A percentile compares a stretch with the other conserved stretches of the same genome.
Evolutionary conservation across 2,888 invertebrate genomes (phyloP).

Genomic region (Ophion obscuratus): DNA sequence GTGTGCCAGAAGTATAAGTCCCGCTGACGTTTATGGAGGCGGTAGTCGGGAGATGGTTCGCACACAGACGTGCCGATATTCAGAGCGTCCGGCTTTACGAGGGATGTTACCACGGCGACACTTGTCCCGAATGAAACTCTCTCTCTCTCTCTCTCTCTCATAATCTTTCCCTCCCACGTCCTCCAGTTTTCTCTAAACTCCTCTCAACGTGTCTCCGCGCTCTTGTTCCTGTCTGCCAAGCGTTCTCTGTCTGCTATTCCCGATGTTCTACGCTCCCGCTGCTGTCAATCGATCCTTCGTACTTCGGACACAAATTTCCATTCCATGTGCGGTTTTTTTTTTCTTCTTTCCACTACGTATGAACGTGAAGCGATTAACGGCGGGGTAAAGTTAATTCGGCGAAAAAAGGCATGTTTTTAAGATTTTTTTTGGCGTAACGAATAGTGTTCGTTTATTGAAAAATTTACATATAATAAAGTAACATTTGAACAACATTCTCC

Average conservation of each 20-base stretch:
- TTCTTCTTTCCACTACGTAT: background rate
- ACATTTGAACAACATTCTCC: too few species aligned
- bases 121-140: constrained; percentile 68
- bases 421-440: too few species aligned
- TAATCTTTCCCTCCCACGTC: constrained; percentile 23
- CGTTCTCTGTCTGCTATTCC: constrained; percentile 31
- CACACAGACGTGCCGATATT: constrained; percentile 63
- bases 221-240: constrained; percentile 33
- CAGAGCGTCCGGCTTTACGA: constrained; percentile 71
- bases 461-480: too few species aligned
- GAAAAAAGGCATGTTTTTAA: too few species aligned
- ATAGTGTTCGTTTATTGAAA: too few species aligned
- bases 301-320: constrained; percentile 46
- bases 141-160: constrained; percentile 16
- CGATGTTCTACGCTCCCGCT: constrained; percentile 40
- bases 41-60: constrained; percentile 55
- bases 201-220: constrained; percentile 40
- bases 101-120: constrained; percentile 75
- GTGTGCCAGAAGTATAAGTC: background rate
- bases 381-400: too few species aligned
- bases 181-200: constrained; percentile 35
- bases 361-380: constrained; percentile 29
- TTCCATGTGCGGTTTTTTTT: background rate
- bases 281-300: constrained; percentile 48
- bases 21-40: constrained; percentile 37